Conservation (phyloP, 2,113 vertebrate genomes). For the Rhea pennata region DNA sequence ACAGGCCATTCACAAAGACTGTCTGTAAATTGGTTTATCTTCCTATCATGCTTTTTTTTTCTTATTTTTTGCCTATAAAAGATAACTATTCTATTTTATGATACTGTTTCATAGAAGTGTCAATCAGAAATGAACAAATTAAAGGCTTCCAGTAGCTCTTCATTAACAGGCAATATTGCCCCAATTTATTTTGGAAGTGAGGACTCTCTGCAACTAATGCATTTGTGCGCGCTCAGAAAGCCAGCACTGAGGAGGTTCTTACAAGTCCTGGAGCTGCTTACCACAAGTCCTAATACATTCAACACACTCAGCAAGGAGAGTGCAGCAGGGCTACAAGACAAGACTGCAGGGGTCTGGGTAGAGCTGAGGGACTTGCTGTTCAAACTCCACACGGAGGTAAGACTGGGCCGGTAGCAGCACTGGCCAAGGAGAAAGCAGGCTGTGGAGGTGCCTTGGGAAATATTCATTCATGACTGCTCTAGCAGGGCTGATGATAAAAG, state of each 20-base stretch:
- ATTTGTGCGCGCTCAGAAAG: background rate
- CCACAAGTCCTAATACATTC: background rate
- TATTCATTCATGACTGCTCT: background rate
- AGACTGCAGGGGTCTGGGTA: background rate
- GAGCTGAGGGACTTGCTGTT: background rate
- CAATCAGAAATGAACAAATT: background rate
- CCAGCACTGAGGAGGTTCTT: background rate
- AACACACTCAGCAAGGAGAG: background rate
- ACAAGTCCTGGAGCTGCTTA: background rate
- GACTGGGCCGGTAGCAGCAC: background rate
- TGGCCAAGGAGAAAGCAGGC: background rate
- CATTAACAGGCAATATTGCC: background rate
- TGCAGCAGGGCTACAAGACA: background rate
- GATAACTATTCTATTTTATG: background rate
- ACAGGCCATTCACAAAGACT: background rate
- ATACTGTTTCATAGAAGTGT: background rate
- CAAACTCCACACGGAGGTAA: background rate
- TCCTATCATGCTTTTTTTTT: background rate
- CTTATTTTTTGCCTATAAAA: background rate
- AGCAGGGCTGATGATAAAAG: background rate
- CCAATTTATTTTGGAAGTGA: background rate
- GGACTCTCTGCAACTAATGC: background rate
- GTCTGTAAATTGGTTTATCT: background rate
- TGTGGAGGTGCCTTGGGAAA: background rate
- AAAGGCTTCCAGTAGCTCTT: background rate